Percentiles rank a stretch among this genome's conserved stretches.
Conservation (phyloP, 1,140 invertebrate genomes). For the Macrobrachium rosenbergii region DNA sequence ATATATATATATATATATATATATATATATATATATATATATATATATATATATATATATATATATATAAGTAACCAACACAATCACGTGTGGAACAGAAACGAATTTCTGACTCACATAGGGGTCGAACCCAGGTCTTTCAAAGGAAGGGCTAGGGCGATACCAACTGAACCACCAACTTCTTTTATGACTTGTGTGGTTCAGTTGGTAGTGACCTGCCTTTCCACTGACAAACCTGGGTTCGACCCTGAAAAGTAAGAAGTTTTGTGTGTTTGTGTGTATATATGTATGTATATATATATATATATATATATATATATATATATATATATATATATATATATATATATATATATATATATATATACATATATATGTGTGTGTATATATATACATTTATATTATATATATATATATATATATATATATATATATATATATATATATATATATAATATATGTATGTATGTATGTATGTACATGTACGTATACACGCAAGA, state of each 20-base stretch:
- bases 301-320: conserved; percentile 18
- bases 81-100: too few relatives aligned
- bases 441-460: conserved; percentile 22
- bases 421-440: conserved; percentile 19
- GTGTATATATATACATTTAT: not conserved
- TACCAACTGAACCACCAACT: too few relatives aligned
- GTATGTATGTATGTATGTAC: not conserved
- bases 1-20: conserved; percentile 3
- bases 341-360: conserved; percentile 22
- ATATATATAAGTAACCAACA: not conserved
- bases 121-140: too few relatives aligned
- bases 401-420: conserved; percentile 10
- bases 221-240: too few relatives aligned
- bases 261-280: too few relatives aligned
- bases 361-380: not conserved
- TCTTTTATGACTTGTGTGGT: too few relatives aligned
- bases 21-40: not conserved
- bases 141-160: too few relatives aligned
- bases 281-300: conserved; percentile 7
- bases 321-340: conserved; percentile 19
- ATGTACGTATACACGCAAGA: not conserved
- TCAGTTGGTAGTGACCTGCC: too few relatives aligned
- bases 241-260: too few relatives aligned
- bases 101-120: too few relatives aligned
- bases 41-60: not conserved